phyloP scores from a whole-genome alignment of 2,888 invertebrate species.

The Ornithoptera priamus region DNA sequence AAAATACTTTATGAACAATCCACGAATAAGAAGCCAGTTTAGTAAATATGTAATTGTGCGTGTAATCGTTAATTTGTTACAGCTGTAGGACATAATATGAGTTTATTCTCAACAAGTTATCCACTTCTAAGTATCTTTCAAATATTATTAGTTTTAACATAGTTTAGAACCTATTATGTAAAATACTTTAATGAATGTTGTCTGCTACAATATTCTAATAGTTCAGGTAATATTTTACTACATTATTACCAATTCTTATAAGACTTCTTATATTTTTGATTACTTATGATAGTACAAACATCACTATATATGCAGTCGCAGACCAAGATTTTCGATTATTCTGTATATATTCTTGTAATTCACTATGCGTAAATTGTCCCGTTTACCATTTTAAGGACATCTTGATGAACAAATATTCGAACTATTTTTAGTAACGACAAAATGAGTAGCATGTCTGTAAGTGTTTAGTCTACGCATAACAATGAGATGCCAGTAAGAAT shows the following conservation, averaged over 20 bases:
- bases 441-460: neutral
- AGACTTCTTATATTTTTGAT: too few relatives aligned
- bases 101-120: slow-evolving; percentile 2
- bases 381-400: too few relatives aligned
- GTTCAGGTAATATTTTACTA: neutral
- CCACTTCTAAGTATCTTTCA: slow-evolving; percentile 1
- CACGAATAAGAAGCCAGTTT: neutral
- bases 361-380: too few relatives aligned
- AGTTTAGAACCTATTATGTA: slow-evolving; percentile 14
- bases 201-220: neutral
- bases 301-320: too few relatives aligned
- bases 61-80: neutral
- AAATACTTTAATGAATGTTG: slow-evolving; percentile 1
- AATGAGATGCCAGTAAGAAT: neutral
- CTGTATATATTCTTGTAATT: too few relatives aligned
- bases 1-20: slow-evolving; percentile 13
- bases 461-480: neutral
- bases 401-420: too few relatives aligned
- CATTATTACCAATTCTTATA: neutral
- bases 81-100: neutral
- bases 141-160: slow-evolving; percentile 12
- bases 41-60: neutral
- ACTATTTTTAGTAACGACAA: too few relatives aligned
- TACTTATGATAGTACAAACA: too few relatives aligned
- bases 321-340: too few relatives aligned